Evolutionary conservation across 2,113 vertebrate species (phyloP), one percentile per base, ranked within the genome.

Genomic region (Toxostoma redivivum): DNA sequence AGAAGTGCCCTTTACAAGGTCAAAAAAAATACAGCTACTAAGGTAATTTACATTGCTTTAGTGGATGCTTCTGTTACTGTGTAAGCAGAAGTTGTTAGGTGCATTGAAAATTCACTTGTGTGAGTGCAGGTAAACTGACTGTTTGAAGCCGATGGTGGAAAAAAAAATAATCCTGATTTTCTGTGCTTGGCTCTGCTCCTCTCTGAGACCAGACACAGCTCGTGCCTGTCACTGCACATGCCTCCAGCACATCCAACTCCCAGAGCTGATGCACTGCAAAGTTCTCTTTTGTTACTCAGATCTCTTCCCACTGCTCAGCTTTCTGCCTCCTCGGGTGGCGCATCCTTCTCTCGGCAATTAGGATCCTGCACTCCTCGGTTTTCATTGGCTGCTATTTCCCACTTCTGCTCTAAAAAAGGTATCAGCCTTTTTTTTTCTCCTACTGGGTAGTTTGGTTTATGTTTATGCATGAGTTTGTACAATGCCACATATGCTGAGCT

Each of bases 391-490:
- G 90, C 51, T 95, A 71, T 92, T 92, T 96, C 88, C 81, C 60
- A 42, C 45, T 64, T 70, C n/a, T 12, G 33, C 45, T 94, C 93
- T 86, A 88, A 70, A 95, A 94, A 94, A 71, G 38, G 56, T 67
- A 91, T 65, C 85, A 91, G 53, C 6, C 11, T 94, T 88, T 65
- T 81, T n/a, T n/a, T 31, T 91, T 65, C 78, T n/a, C 20, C 48
- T 27, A 58, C 35, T 25, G 44, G 61, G 58, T 87, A 37, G 64
- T 51, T 86, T 38, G 70, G 67, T 80, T 94, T 66, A 93, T 96
- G 80, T 88, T 96, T 95, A 92, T 95, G 79, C 90, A 96, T 96
- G 88, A 95, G 33, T 88, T 94, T 74, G 71, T 93, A 30, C 50
- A 54, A 47, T 72, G 44, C 40, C 65, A 81, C 77, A 84, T 90